Base-by-base conservation (phyloP, 2,797 vertebrate species). In the Melanogrammus aeglefinus region DNA sequence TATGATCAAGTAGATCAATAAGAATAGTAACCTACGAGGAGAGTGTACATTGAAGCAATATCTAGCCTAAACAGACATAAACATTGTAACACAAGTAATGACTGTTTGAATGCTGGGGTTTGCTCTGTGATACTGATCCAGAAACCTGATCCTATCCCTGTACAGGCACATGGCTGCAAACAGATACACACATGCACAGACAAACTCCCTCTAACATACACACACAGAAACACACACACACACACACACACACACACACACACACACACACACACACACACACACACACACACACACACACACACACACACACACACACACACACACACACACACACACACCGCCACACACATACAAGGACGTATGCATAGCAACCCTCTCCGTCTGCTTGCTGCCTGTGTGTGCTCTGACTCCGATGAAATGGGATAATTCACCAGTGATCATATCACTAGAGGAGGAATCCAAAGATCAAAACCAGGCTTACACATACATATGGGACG, bases 341-440 rank as follows among this genome's bases (percentile, higher is more conserved):
- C 74, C 18, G 6, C 47, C 47, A 57, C 44, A 57, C 29, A 57
- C 44, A 57, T 16, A 33, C 31, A 33, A 33, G 41, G 66, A 44
- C 38, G 44, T 74, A 75, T 41, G n/a, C 66, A 51, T 31, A 47
- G 66, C 36, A 39, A 5, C n/a, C 78, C 41, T 73, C 31, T 75
- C 79, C 79, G 57, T 18, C 18, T 70, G 73, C 27, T 51, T 78
- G 82, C 82, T 77, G 75, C 76, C 83, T 79, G 87, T 63, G 84
- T 89, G 91, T 94, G 91, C 92, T 92, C 90, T 93, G 92, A 94
- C 94, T 94, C 88, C 94, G 87, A 94, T 92, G 90, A 92, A 92
- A 89, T 85, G 78, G 87, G 90, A 89, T 92, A 86, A 92, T 94
- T 92, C 88, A 81, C 88, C 88, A 85, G 84, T 83, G 91, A 93